A percentile compares a stretch with the other conserved stretches of the same genome.
Evolutionary conservation across 2,113 vertebrate species (phyloP).

Genomic region (Cyanistes caeruleus): DNA sequence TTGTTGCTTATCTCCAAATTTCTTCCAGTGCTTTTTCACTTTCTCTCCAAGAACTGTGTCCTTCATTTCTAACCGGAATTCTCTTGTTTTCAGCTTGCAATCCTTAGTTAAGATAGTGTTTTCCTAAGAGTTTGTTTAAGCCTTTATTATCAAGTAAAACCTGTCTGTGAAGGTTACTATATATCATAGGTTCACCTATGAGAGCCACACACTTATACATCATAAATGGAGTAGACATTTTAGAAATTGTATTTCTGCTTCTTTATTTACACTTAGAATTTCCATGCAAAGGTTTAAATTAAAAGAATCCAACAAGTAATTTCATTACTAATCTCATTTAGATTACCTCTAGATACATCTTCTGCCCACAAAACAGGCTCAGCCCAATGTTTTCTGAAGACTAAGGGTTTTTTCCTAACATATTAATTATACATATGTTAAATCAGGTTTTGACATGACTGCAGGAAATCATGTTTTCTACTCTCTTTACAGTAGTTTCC

Average conservation of each 20-base stretch:
- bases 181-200: background rate
- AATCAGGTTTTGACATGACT: background rate
- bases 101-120: background rate
- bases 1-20: background rate
- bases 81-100: background rate
- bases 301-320: background rate
- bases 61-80: background rate
- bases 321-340: background rate
- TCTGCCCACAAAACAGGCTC: background rate
- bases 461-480: background rate
- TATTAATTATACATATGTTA: background rate
- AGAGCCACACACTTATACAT: background rate
- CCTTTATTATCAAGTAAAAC: background rate
- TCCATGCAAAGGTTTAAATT: background rate
- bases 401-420: background rate
- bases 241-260: background rate
- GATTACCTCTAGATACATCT: background rate
- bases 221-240: background rate
- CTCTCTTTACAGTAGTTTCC: background rate
- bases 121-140: background rate
- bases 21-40: background rate
- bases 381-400: background rate
- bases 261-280: background rate
- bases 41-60: background rate
- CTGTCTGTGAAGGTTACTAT: background rate